These are phyloP conservation scores for Monopis laevigella DNA, from an alignment of 2,888 invertebrate species.

Conservation along the genomic window DNA sequence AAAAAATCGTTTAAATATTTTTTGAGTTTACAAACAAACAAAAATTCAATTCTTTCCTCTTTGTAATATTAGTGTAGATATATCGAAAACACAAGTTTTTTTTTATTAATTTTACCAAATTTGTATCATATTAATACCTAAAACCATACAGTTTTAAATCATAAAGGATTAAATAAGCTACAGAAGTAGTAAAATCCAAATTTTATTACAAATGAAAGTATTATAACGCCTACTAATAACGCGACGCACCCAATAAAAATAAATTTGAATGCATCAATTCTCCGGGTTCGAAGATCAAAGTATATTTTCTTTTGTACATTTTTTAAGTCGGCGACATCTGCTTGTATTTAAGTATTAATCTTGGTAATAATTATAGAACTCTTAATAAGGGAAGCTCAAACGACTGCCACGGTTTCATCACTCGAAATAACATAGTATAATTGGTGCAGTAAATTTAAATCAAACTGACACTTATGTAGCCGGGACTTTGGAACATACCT, in stretches of 20 bases:
- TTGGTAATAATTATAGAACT: slow-evolving; percentile 49
- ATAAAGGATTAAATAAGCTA: too few relatives aligned
- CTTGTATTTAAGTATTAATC: slow-evolving; percentile 12
- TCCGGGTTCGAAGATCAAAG: slow-evolving; percentile 5
- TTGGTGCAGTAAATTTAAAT: slow-evolving; percentile 65
- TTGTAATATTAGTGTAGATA: too few relatives aligned
- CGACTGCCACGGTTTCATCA: slow-evolving; percentile 55
- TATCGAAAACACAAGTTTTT: too few relatives aligned
- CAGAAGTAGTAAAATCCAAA: too few relatives aligned
- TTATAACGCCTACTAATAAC: too few relatives aligned
- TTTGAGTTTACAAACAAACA: too few relatives aligned
- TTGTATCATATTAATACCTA: too few relatives aligned
- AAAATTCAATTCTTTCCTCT: too few relatives aligned
- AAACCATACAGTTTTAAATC: too few relatives aligned
- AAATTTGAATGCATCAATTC: slow-evolving; percentile 10
- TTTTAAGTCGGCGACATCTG: slow-evolving; percentile 11
- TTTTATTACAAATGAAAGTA: too few relatives aligned
- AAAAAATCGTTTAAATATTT: too few relatives aligned
- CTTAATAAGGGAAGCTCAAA: slow-evolving; percentile 55
- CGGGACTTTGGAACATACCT: slow-evolving; percentile 39
- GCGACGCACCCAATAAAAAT: slow-evolving; percentile 2
- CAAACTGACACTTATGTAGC: slow-evolving; percentile 57
- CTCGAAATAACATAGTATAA: slow-evolving; percentile 60
- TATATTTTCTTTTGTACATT: slow-evolving; percentile 7
- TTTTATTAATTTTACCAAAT: too few relatives aligned